Evolutionary conservation across 2,888 invertebrate species (phyloP).

Genomic region (Euplagia quadripunctaria): DNA sequence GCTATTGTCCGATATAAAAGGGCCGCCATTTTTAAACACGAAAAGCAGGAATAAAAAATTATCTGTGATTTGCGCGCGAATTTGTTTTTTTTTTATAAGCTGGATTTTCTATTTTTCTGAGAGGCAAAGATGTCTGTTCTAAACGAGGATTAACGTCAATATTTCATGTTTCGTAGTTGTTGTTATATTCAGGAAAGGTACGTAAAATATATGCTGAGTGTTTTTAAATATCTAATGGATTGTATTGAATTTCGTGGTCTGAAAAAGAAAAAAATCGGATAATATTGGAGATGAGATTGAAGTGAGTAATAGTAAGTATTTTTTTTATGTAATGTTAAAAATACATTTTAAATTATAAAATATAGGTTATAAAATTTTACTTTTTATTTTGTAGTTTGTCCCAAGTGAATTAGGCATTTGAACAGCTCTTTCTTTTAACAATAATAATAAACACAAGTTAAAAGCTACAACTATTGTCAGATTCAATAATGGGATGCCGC

Average conservation of each 20-base stretch:
- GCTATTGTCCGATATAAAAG: constrained; percentile 66
- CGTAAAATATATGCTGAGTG: background rate
- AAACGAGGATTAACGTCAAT: constrained; percentile 20
- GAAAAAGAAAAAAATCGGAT: background rate
- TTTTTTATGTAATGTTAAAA: too few relatives aligned
- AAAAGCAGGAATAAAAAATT: constrained; percentile 52
- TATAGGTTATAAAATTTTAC: too few relatives aligned
- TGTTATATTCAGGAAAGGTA: background rate
- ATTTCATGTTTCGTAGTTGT: constrained; percentile 6
- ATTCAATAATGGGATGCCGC: too few relatives aligned
- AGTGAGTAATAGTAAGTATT: too few relatives aligned
- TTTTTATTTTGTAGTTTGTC: too few relatives aligned
- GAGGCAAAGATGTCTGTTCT: constrained; percentile 35
- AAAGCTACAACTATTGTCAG: too few relatives aligned
- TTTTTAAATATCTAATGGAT: background rate
- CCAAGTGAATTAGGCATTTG: too few relatives aligned
- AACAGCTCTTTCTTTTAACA: too few relatives aligned
- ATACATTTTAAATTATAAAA: too few relatives aligned
- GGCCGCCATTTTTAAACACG: constrained; percentile 54
- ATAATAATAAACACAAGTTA: too few relatives aligned
- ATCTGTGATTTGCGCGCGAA: constrained; percentile 49
- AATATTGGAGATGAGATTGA: background rate
- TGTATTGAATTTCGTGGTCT: background rate
- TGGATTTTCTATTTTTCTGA: constrained; percentile 36
- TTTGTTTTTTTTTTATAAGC: constrained; percentile 44